Percentiles rank a stretch among this genome's conserved stretches.
Evolutionary conservation across 37 sponge, comb jelly and placozoan genomes (phyloP).

Genomic region (Crambe crambe): DNA sequence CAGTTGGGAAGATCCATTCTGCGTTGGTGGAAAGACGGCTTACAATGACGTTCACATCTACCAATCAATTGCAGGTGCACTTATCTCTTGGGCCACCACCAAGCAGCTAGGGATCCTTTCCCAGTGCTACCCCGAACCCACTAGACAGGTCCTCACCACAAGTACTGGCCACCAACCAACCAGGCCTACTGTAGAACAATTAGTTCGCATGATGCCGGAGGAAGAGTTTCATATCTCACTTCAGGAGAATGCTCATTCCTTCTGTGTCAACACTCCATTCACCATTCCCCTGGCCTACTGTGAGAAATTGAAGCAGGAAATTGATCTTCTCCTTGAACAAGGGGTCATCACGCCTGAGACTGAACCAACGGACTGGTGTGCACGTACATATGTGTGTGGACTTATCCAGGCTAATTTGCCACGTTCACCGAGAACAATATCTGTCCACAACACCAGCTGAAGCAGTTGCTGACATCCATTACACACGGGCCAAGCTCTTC

Average conservation of each 20-base stretch:
- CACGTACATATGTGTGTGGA: slow-evolving; percentile 48
- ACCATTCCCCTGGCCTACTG: slow-evolving; percentile 33
- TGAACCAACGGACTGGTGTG: slow-evolving; percentile 58
- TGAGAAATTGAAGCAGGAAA: slow-evolving; percentile 45
- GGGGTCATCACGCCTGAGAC: slow-evolving; percentile 30
- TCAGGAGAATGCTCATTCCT: slow-evolving; percentile 34
- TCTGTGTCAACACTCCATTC: slow-evolving; percentile 40
- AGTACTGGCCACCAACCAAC: no score
- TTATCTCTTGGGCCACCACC: no score
- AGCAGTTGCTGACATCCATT: slow-evolving; percentile 42
- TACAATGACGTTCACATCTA: no score
- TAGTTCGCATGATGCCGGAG: slow-evolving; percentile 28
- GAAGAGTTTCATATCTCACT: slow-evolving; percentile 42
- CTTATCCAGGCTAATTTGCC: slow-evolving; percentile 30
- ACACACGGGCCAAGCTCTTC: slow-evolving; percentile 31
- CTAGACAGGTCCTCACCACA: no score
- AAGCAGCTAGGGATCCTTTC: no score
- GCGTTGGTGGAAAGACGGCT: no score
- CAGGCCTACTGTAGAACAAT: no score
- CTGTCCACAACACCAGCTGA: slow-evolving; percentile 25
- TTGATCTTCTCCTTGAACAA: slow-evolving; percentile 33
- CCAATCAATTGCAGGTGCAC: no score
- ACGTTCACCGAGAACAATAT: slow-evolving; percentile 30
- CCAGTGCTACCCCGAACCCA: no score
- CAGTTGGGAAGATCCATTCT: no score